Evolutionary conservation across 1,140 invertebrate species (phyloP), one percentile per base, ranked within the genome.

Genomic region (Cryptotermes secundus): DNA sequence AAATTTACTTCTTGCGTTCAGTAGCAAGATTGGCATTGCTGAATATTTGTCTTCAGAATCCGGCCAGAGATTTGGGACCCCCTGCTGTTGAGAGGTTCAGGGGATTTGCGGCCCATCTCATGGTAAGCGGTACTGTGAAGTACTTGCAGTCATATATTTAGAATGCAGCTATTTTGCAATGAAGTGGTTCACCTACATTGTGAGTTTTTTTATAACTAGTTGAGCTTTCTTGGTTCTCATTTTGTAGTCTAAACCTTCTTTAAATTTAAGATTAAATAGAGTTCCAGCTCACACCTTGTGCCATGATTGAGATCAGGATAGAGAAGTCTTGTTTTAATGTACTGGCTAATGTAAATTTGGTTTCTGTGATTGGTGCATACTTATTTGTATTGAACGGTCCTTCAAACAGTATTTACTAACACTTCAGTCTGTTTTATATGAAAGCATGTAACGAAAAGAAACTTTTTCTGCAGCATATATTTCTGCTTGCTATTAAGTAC

Each of bases 71-170:
- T 87, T 89, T 99, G 42, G 96, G 95, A 19, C 89, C 94, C 1
- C 93, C 93, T 65, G 96, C 96, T 86, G 93, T 97, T 81, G 96
- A 98, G 84, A 92, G 97, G 83, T 95, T 96, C 86, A 94, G 94
- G 90, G 98, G 98, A 79, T 97, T 95, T 88, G 91, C 94, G 1
- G 91, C 92, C 82, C 93, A 96, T 86, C 87, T 96, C 22, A 90
- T 95, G 86, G 90, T 86, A 85, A 84, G 35, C 49, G 38, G n/a
- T 31, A 42, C 1, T 34, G 34, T 14, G 26, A n/a, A n/a, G n/a
- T n/a, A 16, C 34, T n/a, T 31, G 72, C 24, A 79, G 10, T 31
- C 26, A 79, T 79, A 79, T 10, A 10, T 12, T 10, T 79, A 79
- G 26, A 79, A 79, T 31, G 24, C 6, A 22, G 53, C 3, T 59